Conservation (phyloP, 2,797 vertebrate genomes). For the Eulemur mongoz region DNA sequence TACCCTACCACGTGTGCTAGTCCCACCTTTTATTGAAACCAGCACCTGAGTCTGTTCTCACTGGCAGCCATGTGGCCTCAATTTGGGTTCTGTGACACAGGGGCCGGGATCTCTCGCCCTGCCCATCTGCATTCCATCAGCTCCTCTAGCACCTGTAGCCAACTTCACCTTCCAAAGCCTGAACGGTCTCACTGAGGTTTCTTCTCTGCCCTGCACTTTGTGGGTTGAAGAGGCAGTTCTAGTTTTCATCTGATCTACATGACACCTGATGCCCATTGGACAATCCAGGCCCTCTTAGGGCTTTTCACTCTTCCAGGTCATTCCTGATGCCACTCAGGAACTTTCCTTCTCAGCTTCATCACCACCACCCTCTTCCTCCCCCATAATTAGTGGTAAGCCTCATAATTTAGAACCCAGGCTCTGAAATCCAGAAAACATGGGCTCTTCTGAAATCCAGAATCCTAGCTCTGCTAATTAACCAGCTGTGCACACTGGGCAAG, state of each 20-base stretch:
- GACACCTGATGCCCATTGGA: neutral
- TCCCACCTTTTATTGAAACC: neutral
- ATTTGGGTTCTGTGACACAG: neutral
- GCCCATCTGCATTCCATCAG: neutral
- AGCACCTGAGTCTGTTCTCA: neutral
- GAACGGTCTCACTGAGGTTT: neutral
- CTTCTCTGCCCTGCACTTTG: neutral
- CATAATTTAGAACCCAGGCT: neutral
- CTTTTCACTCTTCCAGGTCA: neutral
- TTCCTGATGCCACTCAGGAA: neutral
- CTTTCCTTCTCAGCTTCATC: neutral
- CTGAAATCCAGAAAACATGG: neutral
- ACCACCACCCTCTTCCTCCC: rapidly evolving
- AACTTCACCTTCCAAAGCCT: neutral
- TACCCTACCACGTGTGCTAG: neutral
- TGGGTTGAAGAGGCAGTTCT: neutral
- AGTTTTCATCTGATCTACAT: neutral
- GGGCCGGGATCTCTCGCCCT: neutral
- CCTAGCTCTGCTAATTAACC: neutral
- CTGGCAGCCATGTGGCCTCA: neutral
- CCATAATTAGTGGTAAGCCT: neutral
- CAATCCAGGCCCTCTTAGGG: neutral
- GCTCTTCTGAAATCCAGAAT: neutral
- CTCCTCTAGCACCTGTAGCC: neutral
- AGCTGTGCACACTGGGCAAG: neutral